These are phyloP conservation scores for Rotaria macrura DNA, from an alignment of 2,888 invertebrate species.

Conservation along the genomic window DNA sequence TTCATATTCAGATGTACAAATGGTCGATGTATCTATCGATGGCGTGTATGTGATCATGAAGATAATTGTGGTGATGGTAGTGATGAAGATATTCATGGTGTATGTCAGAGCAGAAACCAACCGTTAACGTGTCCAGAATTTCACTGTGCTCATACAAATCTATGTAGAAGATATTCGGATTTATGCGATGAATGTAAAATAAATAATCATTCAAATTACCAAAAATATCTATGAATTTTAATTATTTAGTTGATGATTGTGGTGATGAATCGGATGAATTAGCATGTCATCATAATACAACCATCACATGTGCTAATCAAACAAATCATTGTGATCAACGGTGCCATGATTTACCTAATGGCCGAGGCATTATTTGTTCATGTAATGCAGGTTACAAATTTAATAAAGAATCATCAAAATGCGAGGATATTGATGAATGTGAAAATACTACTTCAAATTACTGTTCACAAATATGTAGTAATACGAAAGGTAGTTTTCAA, in stretches of 20 bases:
- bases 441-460: constrained; percentile 62
- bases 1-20: constrained; percentile 25
- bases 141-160: not conserved
- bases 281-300: constrained; percentile 24
- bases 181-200: constrained; percentile 21
- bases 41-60: constrained; percentile 50
- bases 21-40: constrained; percentile 25
- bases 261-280: constrained; percentile 31
- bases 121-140: not conserved
- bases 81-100: constrained; percentile 13
- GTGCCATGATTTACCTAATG: constrained; percentile 21
- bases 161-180: constrained; percentile 2
- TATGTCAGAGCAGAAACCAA: not conserved
- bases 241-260: constrained; percentile 17
- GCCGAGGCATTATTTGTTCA: constrained; percentile 22
- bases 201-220: not conserved
- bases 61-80: constrained; percentile 40
- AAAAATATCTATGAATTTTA: not conserved
- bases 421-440: constrained; percentile 71
- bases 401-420: constrained; percentile 9
- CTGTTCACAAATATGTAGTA: constrained; percentile 81
- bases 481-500: constrained; percentile 75
- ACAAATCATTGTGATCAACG: constrained; percentile 23
- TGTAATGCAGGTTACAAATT: constrained; percentile 23
- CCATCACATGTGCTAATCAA: not conserved